These are phyloP conservation scores for Eudemis profundana DNA, from an alignment of 2,888 invertebrate species.

Conservation along the genomic window DNA sequence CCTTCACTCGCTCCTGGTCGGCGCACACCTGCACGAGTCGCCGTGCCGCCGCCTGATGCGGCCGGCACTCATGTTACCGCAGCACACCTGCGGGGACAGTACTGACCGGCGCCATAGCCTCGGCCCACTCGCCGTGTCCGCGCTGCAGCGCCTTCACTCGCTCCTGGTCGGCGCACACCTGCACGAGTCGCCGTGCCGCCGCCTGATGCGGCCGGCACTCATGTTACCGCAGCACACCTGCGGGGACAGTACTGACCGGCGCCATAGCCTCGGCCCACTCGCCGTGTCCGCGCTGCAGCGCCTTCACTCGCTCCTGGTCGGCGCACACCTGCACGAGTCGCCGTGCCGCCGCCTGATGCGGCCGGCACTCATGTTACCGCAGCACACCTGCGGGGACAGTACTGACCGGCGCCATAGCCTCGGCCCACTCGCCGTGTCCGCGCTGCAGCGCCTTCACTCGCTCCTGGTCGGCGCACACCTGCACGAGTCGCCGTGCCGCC, in stretches of 20 bases:
- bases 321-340: slow-evolving; percentile 94
- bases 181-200: slow-evolving; percentile 81
- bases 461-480: slow-evolving; percentile 97
- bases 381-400: slow-evolving; percentile 59
- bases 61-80: too few species aligned
- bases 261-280: slow-evolving; percentile 99
- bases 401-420: slow-evolving; percentile 97
- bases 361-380: too few species aligned
- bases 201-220: too few species aligned
- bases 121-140: slow-evolving; percentile 99
- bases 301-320: slow-evolving; percentile 96
- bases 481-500: slow-evolving; percentile 81
- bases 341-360: too few species aligned
- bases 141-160: slow-evolving; percentile 95
- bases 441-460: slow-evolving; percentile 95
- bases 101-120: slow-evolving; percentile 97
- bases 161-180: slow-evolving; percentile 97
- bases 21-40: slow-evolving; percentile 94
- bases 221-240: slow-evolving; percentile 59
- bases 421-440: slow-evolving; percentile 99
- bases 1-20: slow-evolving; percentile 96
- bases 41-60: too few species aligned
- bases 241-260: slow-evolving; percentile 86
- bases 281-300: slow-evolving; percentile 96
- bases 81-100: slow-evolving; percentile 59